Conservation (phyloP, 2,888 invertebrate genomes). For the Ceramica pisi region DNA sequence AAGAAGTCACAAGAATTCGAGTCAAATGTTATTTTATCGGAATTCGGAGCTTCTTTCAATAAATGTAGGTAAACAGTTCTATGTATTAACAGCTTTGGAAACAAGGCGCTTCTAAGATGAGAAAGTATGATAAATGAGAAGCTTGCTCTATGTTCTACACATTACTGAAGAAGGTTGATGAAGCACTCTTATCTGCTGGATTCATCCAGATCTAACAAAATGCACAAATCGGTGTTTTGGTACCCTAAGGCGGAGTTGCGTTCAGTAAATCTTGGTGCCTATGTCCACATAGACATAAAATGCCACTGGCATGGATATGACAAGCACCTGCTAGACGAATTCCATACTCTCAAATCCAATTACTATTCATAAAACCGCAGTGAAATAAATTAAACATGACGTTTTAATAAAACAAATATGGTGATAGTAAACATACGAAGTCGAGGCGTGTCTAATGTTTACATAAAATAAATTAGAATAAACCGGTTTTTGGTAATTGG, state of each 20-base stretch:
- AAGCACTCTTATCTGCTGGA: neutral
- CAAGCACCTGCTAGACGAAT: conserved; percentile 42
- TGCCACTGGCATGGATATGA: conserved; percentile 29
- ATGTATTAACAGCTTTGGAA: neutral
- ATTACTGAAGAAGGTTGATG: neutral
- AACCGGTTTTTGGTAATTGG: conserved; percentile 84
- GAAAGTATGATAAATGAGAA: neutral
- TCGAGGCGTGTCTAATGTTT: conserved; percentile 73
- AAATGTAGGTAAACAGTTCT: conserved; percentile 2
- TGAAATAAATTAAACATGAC: conserved; percentile 68
- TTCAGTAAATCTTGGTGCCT: conserved; percentile 10
- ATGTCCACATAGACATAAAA: conserved; percentile 25
- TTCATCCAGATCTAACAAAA: neutral
- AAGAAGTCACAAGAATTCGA: conserved; percentile 14
- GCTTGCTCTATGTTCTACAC: neutral
- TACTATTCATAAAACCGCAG: conserved; percentile 60
- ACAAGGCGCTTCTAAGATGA: neutral
- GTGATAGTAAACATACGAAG: conserved; percentile 63
- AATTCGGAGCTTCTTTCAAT: conserved; percentile 4
- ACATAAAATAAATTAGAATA: conserved; percentile 76
- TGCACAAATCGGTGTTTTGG: neutral
- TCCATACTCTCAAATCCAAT: conserved; percentile 53
- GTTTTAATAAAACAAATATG: conserved; percentile 67
- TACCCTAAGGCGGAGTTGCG: neutral
- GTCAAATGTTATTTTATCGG: conserved; percentile 24